Evolutionary conservation across 2,113 vertebrate species (phyloP).

Genomic region (Oncorhynchus gorbuscha): DNA sequence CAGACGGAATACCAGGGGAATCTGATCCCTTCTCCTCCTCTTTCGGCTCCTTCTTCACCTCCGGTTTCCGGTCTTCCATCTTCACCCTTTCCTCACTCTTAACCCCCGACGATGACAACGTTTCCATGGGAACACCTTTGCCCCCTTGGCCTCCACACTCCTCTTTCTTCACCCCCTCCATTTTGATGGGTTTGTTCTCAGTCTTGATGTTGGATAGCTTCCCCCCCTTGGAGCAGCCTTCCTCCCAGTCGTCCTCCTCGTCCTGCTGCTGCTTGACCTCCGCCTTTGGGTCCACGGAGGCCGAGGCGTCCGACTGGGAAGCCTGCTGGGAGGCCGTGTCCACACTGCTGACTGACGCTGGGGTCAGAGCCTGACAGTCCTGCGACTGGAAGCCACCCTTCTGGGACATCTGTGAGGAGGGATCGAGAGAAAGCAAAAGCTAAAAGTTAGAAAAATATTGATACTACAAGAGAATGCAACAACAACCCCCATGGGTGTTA

Average conservation of each 20-base stretch:
- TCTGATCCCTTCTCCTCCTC: conserved; percentile 85
- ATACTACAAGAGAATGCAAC: too few relatives aligned
- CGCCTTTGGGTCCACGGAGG: conserved; percentile 79
- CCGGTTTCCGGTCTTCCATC: conserved; percentile 83
- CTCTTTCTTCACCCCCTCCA: conserved; percentile 71
- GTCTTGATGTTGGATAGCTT: conserved; percentile 75
- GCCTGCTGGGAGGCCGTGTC: conserved; percentile 87
- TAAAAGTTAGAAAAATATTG: background rate
- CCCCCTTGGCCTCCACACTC: conserved; percentile 76
- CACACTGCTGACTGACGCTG: conserved; percentile 89
- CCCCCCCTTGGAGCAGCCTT: conserved; percentile 68
- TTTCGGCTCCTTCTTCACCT: conserved; percentile 84
- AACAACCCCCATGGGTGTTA: too few relatives aligned
- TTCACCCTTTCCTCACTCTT: conserved; percentile 79
- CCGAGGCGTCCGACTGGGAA: conserved; percentile 73
- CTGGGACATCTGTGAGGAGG: conserved; percentile 83
- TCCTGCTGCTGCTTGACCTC: conserved; percentile 85
- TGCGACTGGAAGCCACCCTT: conserved; percentile 79
- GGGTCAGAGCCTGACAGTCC: conserved; percentile 88
- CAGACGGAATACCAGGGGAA: conserved; percentile 74
- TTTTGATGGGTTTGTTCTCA: conserved; percentile 82
- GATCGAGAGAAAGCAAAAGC: background rate
- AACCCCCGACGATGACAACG: conserved; percentile 14
- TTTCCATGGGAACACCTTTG: conserved; percentile 84
- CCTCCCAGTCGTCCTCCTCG: conserved; percentile 72